Conservation (phyloP, 2,797 vertebrate genomes). For the Iguana delicatissima region DNA sequence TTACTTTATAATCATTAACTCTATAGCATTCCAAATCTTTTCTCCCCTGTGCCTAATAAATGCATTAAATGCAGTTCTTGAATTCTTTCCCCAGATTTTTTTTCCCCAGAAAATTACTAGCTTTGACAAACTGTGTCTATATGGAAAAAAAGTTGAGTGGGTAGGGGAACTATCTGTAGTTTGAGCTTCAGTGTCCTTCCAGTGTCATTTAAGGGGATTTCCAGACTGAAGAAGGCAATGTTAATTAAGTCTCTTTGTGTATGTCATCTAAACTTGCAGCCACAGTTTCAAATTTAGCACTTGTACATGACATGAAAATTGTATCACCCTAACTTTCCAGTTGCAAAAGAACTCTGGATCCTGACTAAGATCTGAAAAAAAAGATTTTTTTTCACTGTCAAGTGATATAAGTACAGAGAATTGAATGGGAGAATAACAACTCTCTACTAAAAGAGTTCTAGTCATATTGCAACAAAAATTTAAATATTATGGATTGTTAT, state of each 20-base stretch:
- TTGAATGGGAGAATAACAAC: not conserved
- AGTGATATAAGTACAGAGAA: not conserved
- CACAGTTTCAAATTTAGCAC: not conserved
- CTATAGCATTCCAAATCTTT: not conserved
- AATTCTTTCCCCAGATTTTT: not conserved
- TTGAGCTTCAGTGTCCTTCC: not conserved
- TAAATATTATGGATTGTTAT: not conserved
- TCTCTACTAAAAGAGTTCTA: not conserved
- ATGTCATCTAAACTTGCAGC: not conserved
- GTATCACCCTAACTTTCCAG: not conserved
- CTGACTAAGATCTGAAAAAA: not conserved
- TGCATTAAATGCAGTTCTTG: not conserved
- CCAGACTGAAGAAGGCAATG: not conserved
- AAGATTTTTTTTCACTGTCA: not conserved
- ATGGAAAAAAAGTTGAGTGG: not conserved
- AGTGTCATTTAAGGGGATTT: not conserved
- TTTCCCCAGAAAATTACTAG: not conserved
- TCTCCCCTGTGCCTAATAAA: not conserved
- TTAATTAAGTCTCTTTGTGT: not conserved
- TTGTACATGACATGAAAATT: not conserved
- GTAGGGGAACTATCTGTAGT: not conserved
- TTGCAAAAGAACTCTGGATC: not conserved
- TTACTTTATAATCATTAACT: not conserved
- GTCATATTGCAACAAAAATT: not conserved
- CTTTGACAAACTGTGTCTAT: not conserved